Percentiles rank a stretch among this genome's conserved stretches.
phyloP scores from a whole-genome alignment of 2,797 vertebrate species.

The Acomys russatus region DNA sequence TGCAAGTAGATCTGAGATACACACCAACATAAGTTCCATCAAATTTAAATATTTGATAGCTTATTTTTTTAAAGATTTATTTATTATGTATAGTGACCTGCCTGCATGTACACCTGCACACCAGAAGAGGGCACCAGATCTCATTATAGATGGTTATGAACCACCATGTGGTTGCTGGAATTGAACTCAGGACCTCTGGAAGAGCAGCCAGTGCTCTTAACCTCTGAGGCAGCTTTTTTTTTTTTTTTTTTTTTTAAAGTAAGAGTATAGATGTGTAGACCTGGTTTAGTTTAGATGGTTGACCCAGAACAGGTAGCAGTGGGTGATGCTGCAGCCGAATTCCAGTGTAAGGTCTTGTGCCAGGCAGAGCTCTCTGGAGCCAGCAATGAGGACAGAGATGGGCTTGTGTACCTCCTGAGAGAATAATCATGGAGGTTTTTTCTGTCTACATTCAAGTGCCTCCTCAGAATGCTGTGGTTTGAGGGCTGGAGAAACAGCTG shows the following conservation, averaged over 20 bases:
- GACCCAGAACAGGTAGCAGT: background rate
- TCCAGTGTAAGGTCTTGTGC: background rate
- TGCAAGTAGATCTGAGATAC: slow-evolving; percentile 13
- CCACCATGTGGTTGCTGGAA: too few species aligned
- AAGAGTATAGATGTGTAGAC: background rate
- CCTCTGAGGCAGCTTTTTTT: background rate
- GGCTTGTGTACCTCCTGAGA: background rate
- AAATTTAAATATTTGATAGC: slow-evolving; percentile 25
- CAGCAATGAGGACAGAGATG: background rate
- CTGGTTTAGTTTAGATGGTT: slow-evolving; percentile 18
- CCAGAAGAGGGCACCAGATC: too few species aligned
- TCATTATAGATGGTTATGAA: too few species aligned
- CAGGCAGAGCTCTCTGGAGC: background rate
- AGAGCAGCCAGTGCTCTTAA: too few species aligned
- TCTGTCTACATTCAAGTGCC: slow-evolving; percentile 3
- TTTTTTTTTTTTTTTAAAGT: slow-evolving; percentile 15
- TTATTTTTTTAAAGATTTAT: background rate
- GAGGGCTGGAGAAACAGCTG: background rate
- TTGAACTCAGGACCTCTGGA: too few species aligned
- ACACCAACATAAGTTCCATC: slow-evolving; percentile 48
- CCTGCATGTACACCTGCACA: too few species aligned
- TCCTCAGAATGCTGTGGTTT: background rate
- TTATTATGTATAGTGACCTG: too few species aligned
- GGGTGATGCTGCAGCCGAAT: background rate
- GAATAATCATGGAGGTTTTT: background rate